These are phyloP conservation scores for Conchocele bisecta DNA, from an alignment of 2,888 invertebrate species.

Conservation along the genomic window DNA sequence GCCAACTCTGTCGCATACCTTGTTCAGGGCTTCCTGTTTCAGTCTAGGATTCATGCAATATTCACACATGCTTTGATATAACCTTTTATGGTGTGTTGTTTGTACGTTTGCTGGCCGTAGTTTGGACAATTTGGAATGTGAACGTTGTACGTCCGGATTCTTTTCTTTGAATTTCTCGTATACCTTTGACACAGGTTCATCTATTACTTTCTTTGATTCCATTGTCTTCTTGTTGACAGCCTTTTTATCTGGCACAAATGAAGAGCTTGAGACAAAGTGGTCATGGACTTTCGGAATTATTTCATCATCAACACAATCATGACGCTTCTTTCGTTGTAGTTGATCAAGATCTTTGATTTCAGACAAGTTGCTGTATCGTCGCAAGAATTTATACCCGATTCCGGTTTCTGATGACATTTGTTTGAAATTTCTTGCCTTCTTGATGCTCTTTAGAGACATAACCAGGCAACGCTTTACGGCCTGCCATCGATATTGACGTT, in stretches of 20 bases:
- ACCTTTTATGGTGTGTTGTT: slow-evolving; percentile 8
- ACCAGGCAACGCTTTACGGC: slow-evolving; percentile 1
- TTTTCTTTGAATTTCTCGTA: slow-evolving; percentile 6
- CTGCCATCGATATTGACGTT: not conserved
- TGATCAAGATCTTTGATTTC: not conserved
- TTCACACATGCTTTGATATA: slow-evolving; percentile 10
- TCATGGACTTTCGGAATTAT: no score
- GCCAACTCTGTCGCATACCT: not conserved
- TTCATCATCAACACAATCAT: slow-evolving; percentile 4
- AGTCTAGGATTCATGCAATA: slow-evolving; percentile 3
- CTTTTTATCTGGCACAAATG: slow-evolving; percentile 4
- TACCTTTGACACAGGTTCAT: slow-evolving; percentile 9
- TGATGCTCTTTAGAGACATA: not conserved
- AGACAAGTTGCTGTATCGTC: no score
- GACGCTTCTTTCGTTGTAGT: not conserved
- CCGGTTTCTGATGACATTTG: slow-evolving; percentile 1
- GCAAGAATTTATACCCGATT: not conserved
- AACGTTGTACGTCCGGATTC: slow-evolving; percentile 4
- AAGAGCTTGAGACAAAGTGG: slow-evolving; percentile 3
- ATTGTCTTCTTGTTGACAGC: slow-evolving; percentile 6
- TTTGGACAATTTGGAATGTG: slow-evolving; percentile 13
- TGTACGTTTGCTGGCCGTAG: not conserved
- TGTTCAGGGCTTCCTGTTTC: not conserved
- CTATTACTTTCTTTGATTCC: slow-evolving; percentile 8
- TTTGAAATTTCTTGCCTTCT: not conserved